A percentile compares a stretch with the other conserved stretches of the same genome.
Evolutionary conservation across 2,888 invertebrate genomes (phyloP).

Genomic region (Drosophila niveifrons): DNA sequence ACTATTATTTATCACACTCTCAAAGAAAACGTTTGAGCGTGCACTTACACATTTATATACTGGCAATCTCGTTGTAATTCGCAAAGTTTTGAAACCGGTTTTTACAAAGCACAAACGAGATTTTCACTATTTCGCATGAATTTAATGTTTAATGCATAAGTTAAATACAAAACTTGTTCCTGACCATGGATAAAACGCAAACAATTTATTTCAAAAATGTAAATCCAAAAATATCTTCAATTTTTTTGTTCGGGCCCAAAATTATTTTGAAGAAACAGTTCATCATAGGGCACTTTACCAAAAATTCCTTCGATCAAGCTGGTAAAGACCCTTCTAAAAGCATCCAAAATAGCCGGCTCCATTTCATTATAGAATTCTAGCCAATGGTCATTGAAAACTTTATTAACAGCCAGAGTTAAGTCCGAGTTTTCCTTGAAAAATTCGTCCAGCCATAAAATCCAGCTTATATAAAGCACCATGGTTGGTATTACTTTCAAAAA

Average conservation of each 20-base stretch:
- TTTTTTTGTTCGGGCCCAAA: constrained; percentile 19
- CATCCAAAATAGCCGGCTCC: constrained; percentile 39
- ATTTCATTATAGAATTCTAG: constrained; percentile 60
- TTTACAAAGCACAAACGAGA: not conserved
- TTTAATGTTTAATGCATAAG: not conserved
- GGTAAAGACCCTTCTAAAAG: constrained; percentile 39
- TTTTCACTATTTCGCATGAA: not conserved
- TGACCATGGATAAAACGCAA: not conserved
- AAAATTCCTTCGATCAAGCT: constrained; percentile 39
- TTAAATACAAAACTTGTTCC: constrained; percentile 31
- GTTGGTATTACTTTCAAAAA: not conserved
- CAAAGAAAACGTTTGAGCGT: not conserved
- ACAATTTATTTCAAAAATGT: too few species aligned
- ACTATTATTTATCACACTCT: not conserved
- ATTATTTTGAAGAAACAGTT: constrained; percentile 50
- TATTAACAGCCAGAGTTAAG: constrained; percentile 41
- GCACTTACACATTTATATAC: not conserved
- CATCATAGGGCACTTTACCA: constrained; percentile 51
- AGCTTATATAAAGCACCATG: constrained; percentile 31
- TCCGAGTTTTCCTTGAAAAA: constrained; percentile 53
- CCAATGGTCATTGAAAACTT: constrained; percentile 52
- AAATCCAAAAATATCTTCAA: too few species aligned
- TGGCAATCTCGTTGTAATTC: not conserved
- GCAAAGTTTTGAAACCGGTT: not conserved
- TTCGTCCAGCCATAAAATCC: constrained; percentile 51